phyloP scores from a whole-genome alignment of 1,140 invertebrate genomes.

The Drosophila ohnishii region DNA sequence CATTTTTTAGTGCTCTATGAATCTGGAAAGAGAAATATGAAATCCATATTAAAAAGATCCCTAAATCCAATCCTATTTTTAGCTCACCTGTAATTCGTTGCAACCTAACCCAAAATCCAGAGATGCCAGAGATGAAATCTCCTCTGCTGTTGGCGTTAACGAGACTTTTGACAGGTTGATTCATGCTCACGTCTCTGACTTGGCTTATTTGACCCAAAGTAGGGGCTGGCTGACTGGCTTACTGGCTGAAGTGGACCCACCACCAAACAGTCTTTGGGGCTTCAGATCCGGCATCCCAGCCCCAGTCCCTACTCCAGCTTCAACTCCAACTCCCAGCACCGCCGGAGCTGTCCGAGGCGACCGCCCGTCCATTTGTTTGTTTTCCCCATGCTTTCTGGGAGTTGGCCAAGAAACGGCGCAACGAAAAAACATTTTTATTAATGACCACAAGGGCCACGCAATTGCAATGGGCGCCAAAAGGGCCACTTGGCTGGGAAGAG shows the following conservation, averaged over 20 bases:
- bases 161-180: conserved; percentile 83
- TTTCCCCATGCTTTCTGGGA: conserved; percentile 68
- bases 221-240: conserved; percentile 51
- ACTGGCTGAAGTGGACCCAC: conserved; percentile 39
- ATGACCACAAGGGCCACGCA: conserved; percentile 72
- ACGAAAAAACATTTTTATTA: conserved; percentile 75
- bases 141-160: conserved; percentile 82
- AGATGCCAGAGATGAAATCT: conserved; percentile 52
- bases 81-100: conserved; percentile 62
- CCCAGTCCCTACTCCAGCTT: conserved; percentile 10
- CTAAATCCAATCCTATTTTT: background rate
- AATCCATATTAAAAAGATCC: background rate
- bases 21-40: background rate
- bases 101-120: conserved; percentile 38
- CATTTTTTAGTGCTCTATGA: background rate
- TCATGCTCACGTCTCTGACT: conserved; percentile 81
- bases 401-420: conserved; percentile 63
- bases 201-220: conserved; percentile 79
- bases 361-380: conserved; percentile 75
- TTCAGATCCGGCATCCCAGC: conserved; percentile 46
- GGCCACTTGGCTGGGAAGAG: conserved; percentile 59
- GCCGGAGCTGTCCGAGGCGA: conserved; percentile 39
- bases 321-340: background rate
- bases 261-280: conserved; percentile 44
- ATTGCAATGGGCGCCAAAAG: conserved; percentile 81